Conservation (phyloP, 2,797 vertebrate species). For the Masticophis lateralis region DNA sequence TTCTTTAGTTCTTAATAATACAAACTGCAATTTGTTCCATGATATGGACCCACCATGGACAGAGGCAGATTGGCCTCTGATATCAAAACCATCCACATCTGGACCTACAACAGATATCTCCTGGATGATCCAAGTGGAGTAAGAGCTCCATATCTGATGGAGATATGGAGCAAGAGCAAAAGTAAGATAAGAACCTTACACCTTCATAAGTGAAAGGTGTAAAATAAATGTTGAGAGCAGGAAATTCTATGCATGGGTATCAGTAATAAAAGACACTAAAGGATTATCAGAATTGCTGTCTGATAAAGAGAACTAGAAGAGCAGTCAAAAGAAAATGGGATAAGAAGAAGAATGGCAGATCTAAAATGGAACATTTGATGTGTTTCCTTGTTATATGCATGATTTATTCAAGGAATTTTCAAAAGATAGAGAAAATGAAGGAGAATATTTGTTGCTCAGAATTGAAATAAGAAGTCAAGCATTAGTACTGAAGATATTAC, state of each 20-base stretch:
- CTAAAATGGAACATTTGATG: neutral
- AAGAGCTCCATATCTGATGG: no score
- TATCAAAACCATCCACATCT: neutral
- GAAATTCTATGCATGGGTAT: neutral
- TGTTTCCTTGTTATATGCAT: neutral
- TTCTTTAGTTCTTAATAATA: neutral
- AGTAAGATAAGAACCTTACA: neutral
- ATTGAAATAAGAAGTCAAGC: neutral
- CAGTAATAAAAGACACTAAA: neutral
- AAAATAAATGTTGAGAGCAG: neutral
- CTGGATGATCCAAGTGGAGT: neutral
- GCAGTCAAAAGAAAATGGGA: neutral
- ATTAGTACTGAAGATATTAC: neutral
- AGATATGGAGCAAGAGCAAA: neutral
- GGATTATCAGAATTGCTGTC: neutral
- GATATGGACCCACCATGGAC: neutral
- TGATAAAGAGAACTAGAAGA: neutral
- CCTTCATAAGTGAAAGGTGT: neutral
- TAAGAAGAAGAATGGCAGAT: neutral
- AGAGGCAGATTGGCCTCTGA: neutral
- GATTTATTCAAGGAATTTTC: neutral
- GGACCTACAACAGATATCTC: neutral
- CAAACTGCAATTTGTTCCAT: neutral
- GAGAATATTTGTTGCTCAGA: neutral
- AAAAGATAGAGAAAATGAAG: neutral